phyloP scores from a whole-genome alignment of 2,797 vertebrate species.

The Lagocephalus sceleratus region DNA sequence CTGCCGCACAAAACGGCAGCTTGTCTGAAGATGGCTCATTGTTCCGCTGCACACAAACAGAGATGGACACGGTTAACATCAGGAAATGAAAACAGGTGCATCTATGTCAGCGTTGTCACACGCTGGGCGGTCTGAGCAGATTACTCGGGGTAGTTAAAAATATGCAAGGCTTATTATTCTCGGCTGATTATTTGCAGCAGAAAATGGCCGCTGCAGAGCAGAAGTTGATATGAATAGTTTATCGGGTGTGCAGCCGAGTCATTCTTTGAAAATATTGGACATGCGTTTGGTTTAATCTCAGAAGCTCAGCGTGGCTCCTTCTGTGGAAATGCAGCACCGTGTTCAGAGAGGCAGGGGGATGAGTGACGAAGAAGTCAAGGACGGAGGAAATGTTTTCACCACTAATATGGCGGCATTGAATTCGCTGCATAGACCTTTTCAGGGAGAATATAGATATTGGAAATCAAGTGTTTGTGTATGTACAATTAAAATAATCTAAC shows the following conservation, averaged over 20 bases:
- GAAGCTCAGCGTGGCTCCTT: constrained; percentile 37
- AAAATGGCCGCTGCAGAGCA: constrained; percentile 49
- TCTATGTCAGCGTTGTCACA: neutral
- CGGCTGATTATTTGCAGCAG: constrained; percentile 7
- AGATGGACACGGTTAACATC: neutral
- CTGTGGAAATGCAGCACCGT: constrained; percentile 26
- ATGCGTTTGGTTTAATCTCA: constrained; percentile 59
- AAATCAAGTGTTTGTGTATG: too few relatives aligned
- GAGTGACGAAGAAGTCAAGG: constrained; percentile 31
- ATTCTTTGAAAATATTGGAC: constrained; percentile 65
- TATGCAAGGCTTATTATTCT: constrained; percentile 7
- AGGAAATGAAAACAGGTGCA: neutral
- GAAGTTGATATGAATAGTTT: constrained; percentile 62
- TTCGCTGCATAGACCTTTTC: constrained; percentile 27
- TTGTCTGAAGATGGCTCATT: constrained; percentile 22
- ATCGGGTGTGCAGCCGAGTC: constrained; percentile 35
- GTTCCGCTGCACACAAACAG: constrained; percentile 17
- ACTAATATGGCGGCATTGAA: constrained; percentile 39
- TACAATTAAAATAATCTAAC: too few relatives aligned
- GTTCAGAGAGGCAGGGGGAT: constrained; percentile 39
- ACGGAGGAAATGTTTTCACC: constrained; percentile 27
- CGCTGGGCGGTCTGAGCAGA: constrained; percentile 15
- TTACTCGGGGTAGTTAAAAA: constrained; percentile 20
- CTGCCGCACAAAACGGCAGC: constrained; percentile 16
- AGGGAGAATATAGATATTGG: too few relatives aligned